Evolutionary conservation across 2,888 invertebrate species (phyloP), one percentile per base, ranked within the genome.

Genomic region (Ochropleura leucogaster): DNA sequence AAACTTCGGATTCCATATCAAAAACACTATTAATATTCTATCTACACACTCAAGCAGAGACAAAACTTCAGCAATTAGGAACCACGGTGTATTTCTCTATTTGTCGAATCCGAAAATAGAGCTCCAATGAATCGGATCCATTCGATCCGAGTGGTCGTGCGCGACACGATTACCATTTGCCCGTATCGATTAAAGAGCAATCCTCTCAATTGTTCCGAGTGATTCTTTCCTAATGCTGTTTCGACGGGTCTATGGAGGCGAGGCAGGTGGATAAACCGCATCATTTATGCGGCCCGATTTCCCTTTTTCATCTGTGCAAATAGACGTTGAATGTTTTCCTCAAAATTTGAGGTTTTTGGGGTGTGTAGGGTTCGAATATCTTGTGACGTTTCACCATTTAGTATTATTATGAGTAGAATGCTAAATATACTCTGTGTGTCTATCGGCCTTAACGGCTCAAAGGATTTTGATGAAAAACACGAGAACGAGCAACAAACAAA

Each of bases 131-230:
- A 67, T 68, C 51, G 74, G 14, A 72, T 67, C 30, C 16, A 71
- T 70, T 63, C 30, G 42, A 51, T 69, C 16, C 49, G 60, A 70
- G 64, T 67, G n/a, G 18, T 57, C 8, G 73, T 64, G 60, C 57
- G 55, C 69, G 42, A 67, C 55, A 9, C 68, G 67, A 74, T 82
- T 71, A 62, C 70, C 57, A 55, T 59, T 70, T 57, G 14, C 16
- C 9, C 18, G 59, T 18, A 59, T 62, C 74, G 66, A 71, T 74
- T 74, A 78, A 64, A 74, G 67, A 64, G 51, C 53, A 60, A 82
- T 82, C 59, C 10, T 53, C 64, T 66, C 49, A 83, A 74, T 82
- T 82, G 74, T 71, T 69, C 59, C 14, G 46, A 78, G 68, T 53
- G 46, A 64, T 60, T 70, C 53, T 74, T 74, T 62, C 55, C 20